phyloP scores from a whole-genome alignment of 2,113 vertebrate genomes.

The Cichladusa arquata region DNA sequence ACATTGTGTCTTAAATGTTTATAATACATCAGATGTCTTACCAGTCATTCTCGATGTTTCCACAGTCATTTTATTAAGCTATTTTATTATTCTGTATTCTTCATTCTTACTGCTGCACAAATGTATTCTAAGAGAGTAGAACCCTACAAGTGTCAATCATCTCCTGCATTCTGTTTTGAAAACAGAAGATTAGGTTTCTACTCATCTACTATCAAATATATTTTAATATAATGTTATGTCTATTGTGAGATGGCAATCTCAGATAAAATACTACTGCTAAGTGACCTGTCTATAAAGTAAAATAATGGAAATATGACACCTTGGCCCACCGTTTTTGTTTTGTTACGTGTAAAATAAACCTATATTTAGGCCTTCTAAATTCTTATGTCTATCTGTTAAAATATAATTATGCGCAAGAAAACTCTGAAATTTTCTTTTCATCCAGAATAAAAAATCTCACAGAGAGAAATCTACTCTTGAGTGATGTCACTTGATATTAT shows the following conservation, averaged over 20 bases:
- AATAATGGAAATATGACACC: not conserved
- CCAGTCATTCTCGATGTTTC: not conserved
- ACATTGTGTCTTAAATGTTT: not conserved
- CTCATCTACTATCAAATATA: not conserved
- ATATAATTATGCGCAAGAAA: not conserved
- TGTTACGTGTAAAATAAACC: not conserved
- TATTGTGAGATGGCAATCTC: not conserved
- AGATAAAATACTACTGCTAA: not conserved
- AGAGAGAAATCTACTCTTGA: not conserved
- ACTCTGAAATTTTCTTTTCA: not conserved
- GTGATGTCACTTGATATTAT: not conserved
- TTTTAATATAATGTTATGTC: not conserved
- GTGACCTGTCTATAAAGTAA: not conserved
- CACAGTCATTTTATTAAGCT: not conserved
- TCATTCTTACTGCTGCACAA: not conserved
- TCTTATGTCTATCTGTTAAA: not conserved
- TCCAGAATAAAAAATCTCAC: not conserved
- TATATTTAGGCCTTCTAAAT: not conserved
- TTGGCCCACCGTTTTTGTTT: not conserved
- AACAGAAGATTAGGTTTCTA: not conserved
- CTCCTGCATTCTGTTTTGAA: not conserved
- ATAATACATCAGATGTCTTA: not conserved
- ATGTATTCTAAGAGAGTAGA: not conserved
- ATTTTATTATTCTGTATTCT: not conserved
- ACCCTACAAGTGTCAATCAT: not conserved